phyloP scores from a whole-genome alignment of 2,113 vertebrate genomes.

The Rutilus rutilus region DNA sequence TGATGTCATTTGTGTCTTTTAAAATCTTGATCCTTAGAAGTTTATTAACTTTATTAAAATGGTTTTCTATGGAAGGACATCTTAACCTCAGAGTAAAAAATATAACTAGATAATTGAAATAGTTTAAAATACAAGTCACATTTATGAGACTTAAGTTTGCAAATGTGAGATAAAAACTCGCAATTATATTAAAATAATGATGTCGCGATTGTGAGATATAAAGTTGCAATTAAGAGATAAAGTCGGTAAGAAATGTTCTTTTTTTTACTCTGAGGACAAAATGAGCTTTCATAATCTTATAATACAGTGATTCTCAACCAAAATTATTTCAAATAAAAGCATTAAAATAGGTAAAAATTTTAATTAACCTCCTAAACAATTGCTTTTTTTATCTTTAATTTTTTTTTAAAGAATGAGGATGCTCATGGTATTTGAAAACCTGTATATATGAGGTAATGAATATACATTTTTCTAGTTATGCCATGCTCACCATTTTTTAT shows the following conservation, averaged over 20 bases:
- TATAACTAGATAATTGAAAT: neutral
- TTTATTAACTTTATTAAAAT: neutral
- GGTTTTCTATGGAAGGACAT: neutral
- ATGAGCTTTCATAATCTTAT: neutral
- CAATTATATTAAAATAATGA: no score
- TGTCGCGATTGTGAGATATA: no score
- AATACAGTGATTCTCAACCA: neutral
- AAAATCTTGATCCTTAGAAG: neutral
- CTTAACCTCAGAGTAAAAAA: neutral
- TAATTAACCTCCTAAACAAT: neutral
- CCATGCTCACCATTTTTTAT: neutral
- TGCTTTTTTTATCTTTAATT: neutral
- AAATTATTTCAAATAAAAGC: neutral
- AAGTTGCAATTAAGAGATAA: no score
- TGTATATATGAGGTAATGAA: neutral
- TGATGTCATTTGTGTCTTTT: conserved; percentile 68
- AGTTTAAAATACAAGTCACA: neutral
- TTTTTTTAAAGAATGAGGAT: neutral
- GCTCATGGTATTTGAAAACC: neutral
- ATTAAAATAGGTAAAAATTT: neutral
- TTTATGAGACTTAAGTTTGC: neutral
- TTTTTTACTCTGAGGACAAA: neutral
- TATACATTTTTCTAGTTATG: neutral
- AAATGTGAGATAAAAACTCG: neutral
- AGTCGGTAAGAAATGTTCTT: no score